Percentiles rank a stretch among this genome's conserved stretches.
phyloP scores from a whole-genome alignment of 2,797 vertebrate genomes.

The Lepilemur septentrionalis region DNA sequence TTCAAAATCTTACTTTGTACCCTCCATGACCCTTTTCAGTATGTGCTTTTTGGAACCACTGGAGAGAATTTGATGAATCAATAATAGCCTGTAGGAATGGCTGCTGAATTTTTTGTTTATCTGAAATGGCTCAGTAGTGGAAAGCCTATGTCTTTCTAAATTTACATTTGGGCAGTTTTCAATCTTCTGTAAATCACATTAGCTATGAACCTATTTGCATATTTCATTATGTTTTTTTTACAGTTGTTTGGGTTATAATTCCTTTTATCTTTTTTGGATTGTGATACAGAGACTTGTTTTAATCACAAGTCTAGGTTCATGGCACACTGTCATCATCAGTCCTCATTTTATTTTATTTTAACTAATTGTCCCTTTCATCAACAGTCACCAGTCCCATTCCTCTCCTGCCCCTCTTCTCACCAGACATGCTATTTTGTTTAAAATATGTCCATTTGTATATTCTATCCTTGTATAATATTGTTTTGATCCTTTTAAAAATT shows the following conservation, averaged over 20 bases:
- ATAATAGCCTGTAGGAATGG: background rate
- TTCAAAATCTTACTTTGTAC: constrained; percentile 32
- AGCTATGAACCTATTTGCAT: background rate
- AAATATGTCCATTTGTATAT: background rate
- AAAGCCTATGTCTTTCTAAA: background rate
- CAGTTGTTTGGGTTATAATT: background rate
- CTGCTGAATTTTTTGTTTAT: background rate
- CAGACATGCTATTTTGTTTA: background rate
- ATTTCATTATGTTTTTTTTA: background rate
- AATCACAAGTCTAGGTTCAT: background rate
- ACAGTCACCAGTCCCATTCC: background rate
- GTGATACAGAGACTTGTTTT: background rate
- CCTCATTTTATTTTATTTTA: background rate
- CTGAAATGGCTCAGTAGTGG: background rate
- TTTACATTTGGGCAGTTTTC: background rate
- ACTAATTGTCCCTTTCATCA: background rate
- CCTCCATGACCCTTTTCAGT: background rate
- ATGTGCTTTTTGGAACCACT: constrained; percentile 36
- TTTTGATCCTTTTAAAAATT: background rate
- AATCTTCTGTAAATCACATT: background rate
- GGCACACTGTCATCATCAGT: background rate
- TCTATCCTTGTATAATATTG: background rate
- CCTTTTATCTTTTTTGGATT: background rate
- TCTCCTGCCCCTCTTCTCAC: background rate
- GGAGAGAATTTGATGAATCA: background rate